A percentile compares a stretch with the other conserved stretches of the same genome.
phyloP scores from a whole-genome alignment of 2,888 invertebrate species.

The Drosophila rubida region DNA sequence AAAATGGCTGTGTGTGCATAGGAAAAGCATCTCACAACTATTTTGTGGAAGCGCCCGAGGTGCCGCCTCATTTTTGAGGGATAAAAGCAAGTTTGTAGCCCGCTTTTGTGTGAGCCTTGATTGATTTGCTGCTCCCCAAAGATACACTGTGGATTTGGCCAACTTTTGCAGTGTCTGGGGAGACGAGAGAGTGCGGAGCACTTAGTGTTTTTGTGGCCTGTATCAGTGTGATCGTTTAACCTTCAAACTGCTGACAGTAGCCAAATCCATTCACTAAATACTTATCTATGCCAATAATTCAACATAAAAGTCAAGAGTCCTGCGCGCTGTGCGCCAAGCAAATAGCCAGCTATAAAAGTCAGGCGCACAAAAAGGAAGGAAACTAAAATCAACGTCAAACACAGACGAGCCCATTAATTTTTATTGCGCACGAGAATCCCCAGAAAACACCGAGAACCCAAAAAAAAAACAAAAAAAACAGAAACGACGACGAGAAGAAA shows the following conservation, averaged over 20 bases:
- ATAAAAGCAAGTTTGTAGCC: conserved; percentile 17
- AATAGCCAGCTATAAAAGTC: conserved; percentile 47
- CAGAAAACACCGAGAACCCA: too few relatives aligned
- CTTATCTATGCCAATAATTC: conserved; percentile 58
- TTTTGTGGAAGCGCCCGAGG: conserved; percentile 25
- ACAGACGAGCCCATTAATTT: conserved; percentile 67
- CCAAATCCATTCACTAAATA: conserved; percentile 39
- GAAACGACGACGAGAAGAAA: neutral
- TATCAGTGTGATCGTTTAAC: conserved; percentile 38
- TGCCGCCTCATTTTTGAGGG: conserved; percentile 5
- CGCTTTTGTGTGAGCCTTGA: conserved; percentile 37
- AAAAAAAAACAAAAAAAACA: conserved; percentile 8
- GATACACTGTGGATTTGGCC: too few relatives aligned
- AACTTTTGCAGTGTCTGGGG: too few relatives aligned
- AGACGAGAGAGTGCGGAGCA: conserved; percentile 30
- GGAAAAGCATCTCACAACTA: conserved; percentile 32
- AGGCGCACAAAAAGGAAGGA: conserved; percentile 22
- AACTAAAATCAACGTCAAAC: conserved; percentile 79
- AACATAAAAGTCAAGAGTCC: conserved; percentile 59
- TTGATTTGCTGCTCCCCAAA: conserved; percentile 41
- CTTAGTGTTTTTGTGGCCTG: conserved; percentile 38
- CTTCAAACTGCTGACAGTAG: conserved; percentile 57
- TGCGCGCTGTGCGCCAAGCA: conserved; percentile 8
- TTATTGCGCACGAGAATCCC: conserved; percentile 66
- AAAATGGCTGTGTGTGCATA: conserved; percentile 1